Conservation (phyloP, 2,888 invertebrate species). For the Mimas tiliae region DNA sequence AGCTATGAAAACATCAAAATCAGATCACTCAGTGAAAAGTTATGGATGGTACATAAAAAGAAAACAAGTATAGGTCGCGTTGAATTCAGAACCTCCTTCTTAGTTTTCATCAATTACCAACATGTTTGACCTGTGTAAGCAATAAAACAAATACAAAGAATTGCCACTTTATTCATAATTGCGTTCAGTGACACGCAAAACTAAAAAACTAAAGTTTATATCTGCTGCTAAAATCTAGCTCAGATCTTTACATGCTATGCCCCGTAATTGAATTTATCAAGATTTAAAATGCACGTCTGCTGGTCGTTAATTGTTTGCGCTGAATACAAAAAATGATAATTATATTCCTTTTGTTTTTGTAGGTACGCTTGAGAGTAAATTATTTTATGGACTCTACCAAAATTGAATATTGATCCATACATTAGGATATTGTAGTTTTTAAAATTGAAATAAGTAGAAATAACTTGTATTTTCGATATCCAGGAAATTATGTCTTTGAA, state of each 20-base stretch:
- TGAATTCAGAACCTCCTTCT: no score
- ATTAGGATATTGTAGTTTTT: no score
- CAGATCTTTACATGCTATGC: conserved; percentile 8
- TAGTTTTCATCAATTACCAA: no score
- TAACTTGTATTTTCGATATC: no score
- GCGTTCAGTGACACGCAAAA: not conserved
- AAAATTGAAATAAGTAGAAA: no score
- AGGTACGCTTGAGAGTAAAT: not conserved
- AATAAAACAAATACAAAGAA: not conserved
- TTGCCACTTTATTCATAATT: not conserved
- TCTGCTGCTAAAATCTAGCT: not conserved
- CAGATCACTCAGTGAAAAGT: no score
- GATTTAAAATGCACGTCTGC: conserved; percentile 14
- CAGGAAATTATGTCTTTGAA: no score
- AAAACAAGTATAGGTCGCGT: no score
- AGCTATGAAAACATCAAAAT: no score
- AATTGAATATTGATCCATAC: not conserved
- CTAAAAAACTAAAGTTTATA: not conserved
- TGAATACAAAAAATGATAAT: conserved; percentile 18
- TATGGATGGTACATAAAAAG: no score
- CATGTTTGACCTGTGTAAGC: no score
- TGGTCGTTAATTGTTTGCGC: not conserved
- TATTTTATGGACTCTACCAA: not conserved
- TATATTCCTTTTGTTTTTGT: conserved; percentile 26
- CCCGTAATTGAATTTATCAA: conserved; percentile 9